A percentile compares a stretch with the other conserved stretches of the same genome.
These are phyloP conservation scores for Pimpla rufipes DNA, from an alignment of 2,888 invertebrate species.

Conservation along the genomic window DNA sequence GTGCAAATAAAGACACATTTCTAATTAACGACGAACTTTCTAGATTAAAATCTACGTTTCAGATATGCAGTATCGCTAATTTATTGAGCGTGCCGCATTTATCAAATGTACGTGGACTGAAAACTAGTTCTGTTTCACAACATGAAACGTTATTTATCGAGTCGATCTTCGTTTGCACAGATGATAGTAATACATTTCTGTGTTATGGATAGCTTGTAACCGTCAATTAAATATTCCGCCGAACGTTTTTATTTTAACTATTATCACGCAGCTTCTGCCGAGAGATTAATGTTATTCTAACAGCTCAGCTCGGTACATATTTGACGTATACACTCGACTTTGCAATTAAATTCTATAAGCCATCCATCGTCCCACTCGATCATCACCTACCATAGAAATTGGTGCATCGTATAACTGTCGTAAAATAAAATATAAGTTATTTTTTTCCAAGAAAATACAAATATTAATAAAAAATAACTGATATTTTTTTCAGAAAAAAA, in stretches of 20 bases:
- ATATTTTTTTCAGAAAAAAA: too few relatives aligned
- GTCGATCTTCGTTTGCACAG: not conserved
- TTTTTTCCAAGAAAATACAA: too few relatives aligned
- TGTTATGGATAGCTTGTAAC: not conserved
- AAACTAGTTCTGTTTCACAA: not conserved
- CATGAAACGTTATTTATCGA: not conserved
- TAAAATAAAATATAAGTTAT: too few relatives aligned
- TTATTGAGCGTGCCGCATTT: not conserved
- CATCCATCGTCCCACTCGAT: too few relatives aligned
- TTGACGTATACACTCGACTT: too few relatives aligned
- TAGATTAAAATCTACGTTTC: not conserved
- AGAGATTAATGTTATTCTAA: not conserved
- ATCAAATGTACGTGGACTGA: not conserved
- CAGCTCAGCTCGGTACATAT: too few relatives aligned
- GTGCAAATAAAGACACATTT: not conserved
- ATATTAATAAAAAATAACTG: too few relatives aligned
- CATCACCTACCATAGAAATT: too few relatives aligned
- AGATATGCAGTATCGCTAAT: slow-evolving; percentile 18
- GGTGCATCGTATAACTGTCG: too few relatives aligned
- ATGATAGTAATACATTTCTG: slow-evolving; percentile 4
- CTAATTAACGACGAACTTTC: not conserved
- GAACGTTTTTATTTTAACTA: not conserved
- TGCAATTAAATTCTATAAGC: too few relatives aligned
- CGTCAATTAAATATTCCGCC: not conserved
- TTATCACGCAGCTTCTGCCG: not conserved